Evolutionary conservation across 2,888 invertebrate species (phyloP).

Genomic region (Rhaphigaster nebulosa): DNA sequence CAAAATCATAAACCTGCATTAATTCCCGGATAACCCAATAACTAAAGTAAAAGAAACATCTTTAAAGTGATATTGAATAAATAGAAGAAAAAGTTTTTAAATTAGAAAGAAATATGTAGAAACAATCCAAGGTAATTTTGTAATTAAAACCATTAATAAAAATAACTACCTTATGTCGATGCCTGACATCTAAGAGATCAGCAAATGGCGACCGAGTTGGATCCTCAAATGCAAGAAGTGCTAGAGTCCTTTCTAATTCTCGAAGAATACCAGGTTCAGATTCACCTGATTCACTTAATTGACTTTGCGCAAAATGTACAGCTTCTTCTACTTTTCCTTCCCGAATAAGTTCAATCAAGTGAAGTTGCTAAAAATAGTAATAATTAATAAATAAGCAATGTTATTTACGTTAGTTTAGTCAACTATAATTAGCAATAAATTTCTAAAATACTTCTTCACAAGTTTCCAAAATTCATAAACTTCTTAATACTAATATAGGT

Average conservation of each 20-base stretch:
- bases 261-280: conserved; percentile 77
- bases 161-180: conserved; percentile 85
- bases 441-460: not conserved
- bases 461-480: not conserved
- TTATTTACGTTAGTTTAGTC: not conserved
- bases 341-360: conserved; percentile 89
- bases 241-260: conserved; percentile 93
- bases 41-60: no score
- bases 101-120: no score
- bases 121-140: not conserved
- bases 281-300: conserved; percentile 90
- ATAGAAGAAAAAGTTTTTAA: no score
- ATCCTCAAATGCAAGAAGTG: conserved; percentile 95
- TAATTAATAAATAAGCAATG: conserved; percentile 47
- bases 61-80: no score
- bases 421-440: not conserved
- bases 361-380: conserved; percentile 80
- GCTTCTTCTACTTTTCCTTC: conserved; percentile 89
- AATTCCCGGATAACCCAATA: no score
- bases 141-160: not conserved
- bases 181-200: conserved; percentile 91
- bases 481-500: no score
- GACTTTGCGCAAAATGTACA: conserved; percentile 89
- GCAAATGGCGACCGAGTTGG: conserved; percentile 95
- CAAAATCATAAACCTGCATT: no score